Percentiles rank a stretch among this genome's conserved stretches.
Evolutionary conservation across 2,113 vertebrate genomes (phyloP).

Genomic region (Pipa parva): DNA sequence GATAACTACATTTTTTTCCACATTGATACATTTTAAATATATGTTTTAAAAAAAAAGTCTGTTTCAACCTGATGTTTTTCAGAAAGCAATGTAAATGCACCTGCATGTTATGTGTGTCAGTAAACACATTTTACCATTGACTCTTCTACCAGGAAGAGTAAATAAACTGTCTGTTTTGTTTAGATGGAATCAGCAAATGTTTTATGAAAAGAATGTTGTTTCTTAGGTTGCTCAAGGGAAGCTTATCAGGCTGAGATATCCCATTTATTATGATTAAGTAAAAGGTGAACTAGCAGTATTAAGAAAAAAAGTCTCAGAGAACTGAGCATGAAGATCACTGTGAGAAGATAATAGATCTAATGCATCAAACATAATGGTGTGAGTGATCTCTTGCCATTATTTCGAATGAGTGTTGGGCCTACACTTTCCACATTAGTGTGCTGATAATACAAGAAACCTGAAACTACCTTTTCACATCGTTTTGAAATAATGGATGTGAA

Average conservation of each 20-base stretch:
- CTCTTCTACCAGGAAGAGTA: background rate
- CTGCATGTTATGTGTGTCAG: constrained; percentile 8
- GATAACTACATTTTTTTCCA: too few species aligned
- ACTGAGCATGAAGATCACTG: constrained; percentile 43
- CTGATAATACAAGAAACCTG: constrained; percentile 46
- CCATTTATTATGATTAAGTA: constrained; percentile 47
- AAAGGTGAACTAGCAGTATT: constrained; percentile 42
- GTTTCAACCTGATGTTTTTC: too few species aligned
- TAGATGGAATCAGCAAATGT: constrained; percentile 43
- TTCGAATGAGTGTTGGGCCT: constrained; percentile 47
- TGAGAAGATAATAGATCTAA: constrained; percentile 49
- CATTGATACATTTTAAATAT: too few species aligned
- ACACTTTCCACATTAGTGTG: constrained; percentile 43
- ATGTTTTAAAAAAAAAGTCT: too few species aligned
- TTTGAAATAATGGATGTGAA: constrained; percentile 50
- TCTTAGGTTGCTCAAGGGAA: constrained; percentile 41
- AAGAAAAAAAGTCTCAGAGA: constrained; percentile 36
- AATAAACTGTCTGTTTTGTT: background rate
- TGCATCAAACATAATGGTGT: constrained; percentile 45
- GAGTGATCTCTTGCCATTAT: constrained; percentile 50
- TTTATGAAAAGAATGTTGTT: constrained; percentile 35
- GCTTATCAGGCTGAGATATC: constrained; percentile 45
- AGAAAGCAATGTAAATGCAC: too few species aligned
- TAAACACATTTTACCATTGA: constrained; percentile 7
- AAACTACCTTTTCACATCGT: constrained; percentile 49